phyloP scores from a whole-genome alignment of 2,113 vertebrate genomes.

The Lonchura striata region DNA sequence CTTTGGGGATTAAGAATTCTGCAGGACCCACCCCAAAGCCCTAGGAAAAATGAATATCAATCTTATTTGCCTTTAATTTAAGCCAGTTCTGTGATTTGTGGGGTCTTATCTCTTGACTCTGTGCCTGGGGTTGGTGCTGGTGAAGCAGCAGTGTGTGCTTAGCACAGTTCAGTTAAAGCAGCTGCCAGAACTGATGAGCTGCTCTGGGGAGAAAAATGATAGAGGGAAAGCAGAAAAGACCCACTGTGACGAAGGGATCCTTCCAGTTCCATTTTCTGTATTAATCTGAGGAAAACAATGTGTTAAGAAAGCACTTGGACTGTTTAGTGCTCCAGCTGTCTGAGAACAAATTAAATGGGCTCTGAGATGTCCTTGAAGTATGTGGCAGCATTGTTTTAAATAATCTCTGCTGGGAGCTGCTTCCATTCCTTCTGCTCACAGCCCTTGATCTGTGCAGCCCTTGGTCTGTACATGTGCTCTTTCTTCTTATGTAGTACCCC shows the following conservation, averaged over 20 bases:
- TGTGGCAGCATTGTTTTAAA: conserved; percentile 11
- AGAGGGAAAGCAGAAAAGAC: background rate
- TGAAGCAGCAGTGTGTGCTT: background rate
- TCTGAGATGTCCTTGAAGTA: background rate
- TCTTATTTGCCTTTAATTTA: background rate
- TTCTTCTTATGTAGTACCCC: background rate
- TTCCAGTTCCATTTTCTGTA: background rate
- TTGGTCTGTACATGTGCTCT: background rate
- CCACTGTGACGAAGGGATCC: background rate
- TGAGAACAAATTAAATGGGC: conserved; percentile 17
- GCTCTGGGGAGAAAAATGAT: background rate
- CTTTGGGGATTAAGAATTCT: background rate
- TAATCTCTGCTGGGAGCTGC: background rate
- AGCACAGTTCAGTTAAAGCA: background rate
- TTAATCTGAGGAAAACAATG: background rate
- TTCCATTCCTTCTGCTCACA: background rate
- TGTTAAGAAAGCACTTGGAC: background rate
- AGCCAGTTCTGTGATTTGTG: background rate
- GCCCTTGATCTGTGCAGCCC: background rate
- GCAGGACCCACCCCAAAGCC: background rate
- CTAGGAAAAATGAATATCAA: background rate
- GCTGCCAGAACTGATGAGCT: background rate
- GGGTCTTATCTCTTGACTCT: background rate
- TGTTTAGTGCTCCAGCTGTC: conserved; percentile 7
- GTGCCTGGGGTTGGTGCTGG: background rate